Base-by-base conservation (phyloP, 2,113 vertebrate species). In the Perccottus glenii region DNA sequence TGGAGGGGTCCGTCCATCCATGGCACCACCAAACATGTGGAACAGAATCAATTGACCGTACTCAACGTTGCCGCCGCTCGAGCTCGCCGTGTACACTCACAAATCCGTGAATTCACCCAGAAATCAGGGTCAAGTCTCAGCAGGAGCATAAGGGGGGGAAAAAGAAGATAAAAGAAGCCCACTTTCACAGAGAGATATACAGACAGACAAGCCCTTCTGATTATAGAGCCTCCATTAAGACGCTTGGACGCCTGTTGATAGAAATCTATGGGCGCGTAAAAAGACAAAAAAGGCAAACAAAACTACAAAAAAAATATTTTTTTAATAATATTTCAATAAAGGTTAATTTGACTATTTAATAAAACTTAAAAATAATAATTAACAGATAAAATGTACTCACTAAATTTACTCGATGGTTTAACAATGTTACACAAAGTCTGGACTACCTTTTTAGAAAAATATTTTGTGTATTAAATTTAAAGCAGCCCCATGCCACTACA, bases 61-160 rank as follows among this genome's bases (percentile, higher is more conserved):
- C 75, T 88, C 85, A 81, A 84, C 82, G 81, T 70, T 74, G 85
- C 83, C 82, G 83, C 85, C 73, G 83, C 80, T 65, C 76, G 55
- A 83, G 70, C 76, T 75, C 36, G 72, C 74, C 73, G 84, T 76
- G 73, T 69, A 64, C 75, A 80, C 83, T 89, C 87, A 88, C 88
- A 84, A 86, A 90, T 81, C 77, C 73, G 82, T 86, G 79, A 89
- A 88, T 86, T 90, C 90, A 88, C 80, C 86, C 85, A 89, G 82
- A 87, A 91, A 89, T 81, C 1, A 63, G 73, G 88, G 87, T 88
- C 80, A 90, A 83, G 73, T 86, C 84, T 85, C 80, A 86, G 70
- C 70, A 74, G 75, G 40, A 74, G 70, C 27, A 51, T 27, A 32
- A 14, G 11, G 16, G 6, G 12, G 14, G 11, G 11, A n/a, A 15